Evolutionary conservation across 2,888 invertebrate genomes (phyloP), one percentile per base, ranked within the genome.

Genomic region (Cephus sareptanus): DNA sequence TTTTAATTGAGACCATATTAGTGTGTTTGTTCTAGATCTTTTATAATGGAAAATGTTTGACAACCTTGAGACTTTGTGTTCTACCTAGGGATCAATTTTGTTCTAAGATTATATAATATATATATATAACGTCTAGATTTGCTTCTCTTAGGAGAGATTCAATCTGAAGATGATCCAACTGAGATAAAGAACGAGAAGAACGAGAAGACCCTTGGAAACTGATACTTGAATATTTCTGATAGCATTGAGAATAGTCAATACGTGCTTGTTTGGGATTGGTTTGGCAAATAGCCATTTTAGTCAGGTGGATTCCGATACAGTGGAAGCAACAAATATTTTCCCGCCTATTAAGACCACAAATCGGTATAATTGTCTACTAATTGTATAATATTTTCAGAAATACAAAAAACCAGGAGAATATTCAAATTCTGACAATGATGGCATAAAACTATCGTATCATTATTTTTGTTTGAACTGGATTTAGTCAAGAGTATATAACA

Each of bases 201-300:
- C 23, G 40, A 40, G 15, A 15, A 40, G 23, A 9, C 56, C 56
- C 74, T 13, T 40, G 40, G 30, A 23, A 69, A 11, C 71, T n/a
- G n/a, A 30, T 73, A 9, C 70, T 56, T 69, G n/a, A 56, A 31
- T 33, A 35, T 35, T 31, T 69, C 23, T n/a, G n/a, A 68, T 74
- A n/a, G 12, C 75, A n/a, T 69, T 69, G 69, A 75, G 69, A 69
- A 33, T 23, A 77, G 76, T 79, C 81, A 74, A 80, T 81, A 73
- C 75, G 74, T 56, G 79, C 79, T 81, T 81, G 81, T 82, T 83
- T 81, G 81, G 81, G 77, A 78, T 77, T 81, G 73, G 30, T 74
- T 83, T 86, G 85, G 85, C 85, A 83, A 76, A 71, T 15, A 80
- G 86, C 86, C 83, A 86, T 75, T 75, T 75, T 80, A 13, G 75